Base-by-base conservation (phyloP, 1,140 invertebrate species). In the Trigoniulus corallinus region DNA sequence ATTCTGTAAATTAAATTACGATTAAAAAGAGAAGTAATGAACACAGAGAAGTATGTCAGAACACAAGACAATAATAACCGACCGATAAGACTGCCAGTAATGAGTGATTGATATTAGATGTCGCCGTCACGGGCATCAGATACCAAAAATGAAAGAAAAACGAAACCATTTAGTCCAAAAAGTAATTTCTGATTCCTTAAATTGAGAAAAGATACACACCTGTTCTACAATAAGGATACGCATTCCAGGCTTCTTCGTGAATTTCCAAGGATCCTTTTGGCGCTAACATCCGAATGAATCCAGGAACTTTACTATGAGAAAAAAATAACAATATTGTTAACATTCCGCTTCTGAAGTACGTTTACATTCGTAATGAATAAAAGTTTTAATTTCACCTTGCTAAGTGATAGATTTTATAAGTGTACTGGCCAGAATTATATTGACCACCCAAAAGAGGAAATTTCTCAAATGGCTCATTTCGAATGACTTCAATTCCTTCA, bases 231-330 rank as follows among this genome's bases (percentile, higher is more conserved):
- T 98, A 99, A 4, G 96, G 96, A 73, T 98, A 99, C 21, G 95
- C 95, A 74, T 99, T 99, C 95, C 96, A 99, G 54, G 96, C 96
- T 72, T 97, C 88, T 73, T 99, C 96, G 63, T 98, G 92, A 53
- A 99, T 84, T 72, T 96, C 91, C 64, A 99, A 69, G 26, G 92
- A 84, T 24, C 89, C 92, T 71, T 94, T 97, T 50, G 96, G 95
- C 46, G 92, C 87, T 61, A 99, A 69, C 59, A 92, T 73, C 57
- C 88, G 77, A 64, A 99, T 92, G 64, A 88, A 89, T 51, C 77
- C 74, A 58, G 87, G 87, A 62, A 91, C 87, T 78, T 88, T 91
- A 65, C 84, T 72, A 53, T 7, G 59, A 62, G 49, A 34, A 7
- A 34, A 7, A 15, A 7, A 7, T n/a, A n/a, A n/a, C n/a, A n/a